Evolutionary conservation across 1,140 invertebrate genomes (phyloP).

Genomic region (Octopus bimaculoides): DNA sequence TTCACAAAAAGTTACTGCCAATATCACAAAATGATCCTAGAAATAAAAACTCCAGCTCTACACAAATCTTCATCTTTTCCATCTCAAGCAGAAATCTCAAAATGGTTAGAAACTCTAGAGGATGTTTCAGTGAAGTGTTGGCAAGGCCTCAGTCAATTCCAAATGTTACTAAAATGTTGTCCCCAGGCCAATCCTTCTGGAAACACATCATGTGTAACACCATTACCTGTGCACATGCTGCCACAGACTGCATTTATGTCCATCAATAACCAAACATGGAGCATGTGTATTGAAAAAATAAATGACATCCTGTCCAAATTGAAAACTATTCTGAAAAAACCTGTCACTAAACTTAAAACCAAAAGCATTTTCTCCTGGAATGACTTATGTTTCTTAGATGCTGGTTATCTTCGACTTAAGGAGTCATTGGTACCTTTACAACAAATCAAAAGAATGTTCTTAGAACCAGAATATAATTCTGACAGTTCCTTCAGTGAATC

Average conservation of each 20-base stretch:
- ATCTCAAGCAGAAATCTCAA: conserved; percentile 21
- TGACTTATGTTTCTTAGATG: not conserved
- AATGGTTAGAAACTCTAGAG: conserved; percentile 24
- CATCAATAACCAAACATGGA: not conserved
- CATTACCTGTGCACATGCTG: not conserved
- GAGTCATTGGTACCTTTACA: not conserved
- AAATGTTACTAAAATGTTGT: conserved; percentile 41
- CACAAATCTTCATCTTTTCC: conserved; percentile 11
- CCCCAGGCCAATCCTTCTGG: conserved; percentile 19
- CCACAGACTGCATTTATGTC: not conserved
- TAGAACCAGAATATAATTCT: conserved; percentile 4
- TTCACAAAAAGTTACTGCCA: conserved; percentile 21
- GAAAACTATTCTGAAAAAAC: not conserved
- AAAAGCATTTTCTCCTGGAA: conserved; percentile 5
- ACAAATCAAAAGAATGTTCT: not conserved
- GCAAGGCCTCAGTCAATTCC: conserved; percentile 44
- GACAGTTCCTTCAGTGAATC: conserved; percentile 16
- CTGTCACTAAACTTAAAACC: not conserved
- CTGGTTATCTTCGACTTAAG: not conserved
- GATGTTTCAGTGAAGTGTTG: conserved; percentile 8
- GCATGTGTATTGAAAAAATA: not conserved
- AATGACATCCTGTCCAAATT: not conserved
- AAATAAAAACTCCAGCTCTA: not conserved
- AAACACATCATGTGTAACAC: not conserved
- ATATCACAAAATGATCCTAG: conserved; percentile 5